These are phyloP conservation scores for Drosophila recens DNA, from an alignment of 2,888 invertebrate species.

Conservation along the genomic window DNA sequence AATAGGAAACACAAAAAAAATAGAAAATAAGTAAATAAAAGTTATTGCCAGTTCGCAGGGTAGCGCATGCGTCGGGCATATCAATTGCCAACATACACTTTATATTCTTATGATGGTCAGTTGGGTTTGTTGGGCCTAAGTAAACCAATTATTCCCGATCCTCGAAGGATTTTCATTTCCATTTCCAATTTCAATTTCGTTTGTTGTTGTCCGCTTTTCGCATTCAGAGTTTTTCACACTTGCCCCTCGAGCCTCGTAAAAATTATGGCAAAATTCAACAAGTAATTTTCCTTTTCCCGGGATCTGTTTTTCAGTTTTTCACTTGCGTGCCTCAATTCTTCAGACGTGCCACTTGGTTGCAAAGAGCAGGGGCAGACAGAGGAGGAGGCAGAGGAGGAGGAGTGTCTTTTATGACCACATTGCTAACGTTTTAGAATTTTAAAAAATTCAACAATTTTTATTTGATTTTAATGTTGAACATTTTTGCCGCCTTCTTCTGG, in stretches of 20 bases:
- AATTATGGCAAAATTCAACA: conserved; percentile 63
- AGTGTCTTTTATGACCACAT: conserved; percentile 58
- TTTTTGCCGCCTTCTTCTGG: conserved; percentile 71
- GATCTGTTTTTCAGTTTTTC: neutral
- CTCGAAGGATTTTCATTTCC: conserved; percentile 43
- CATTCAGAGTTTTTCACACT: conserved; percentile 68
- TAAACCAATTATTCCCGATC: conserved; percentile 15
- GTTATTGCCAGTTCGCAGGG: conserved; percentile 26
- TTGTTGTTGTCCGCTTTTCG: conserved; percentile 54
- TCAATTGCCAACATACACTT: conserved; percentile 15
- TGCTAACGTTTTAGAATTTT: conserved; percentile 65
- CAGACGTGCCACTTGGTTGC: conserved; percentile 47
- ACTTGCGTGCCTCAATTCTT: conserved; percentile 39
- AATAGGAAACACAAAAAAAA: conserved; percentile 8
- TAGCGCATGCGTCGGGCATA: conserved; percentile 54
- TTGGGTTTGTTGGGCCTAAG: conserved; percentile 13
- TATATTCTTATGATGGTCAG: conserved; percentile 32
- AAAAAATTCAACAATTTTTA: conserved; percentile 65
- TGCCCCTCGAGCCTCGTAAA: conserved; percentile 42
- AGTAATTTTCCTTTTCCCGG: conserved; percentile 42
- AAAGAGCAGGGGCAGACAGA: neutral
- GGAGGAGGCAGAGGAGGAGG: neutral
- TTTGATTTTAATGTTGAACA: conserved; percentile 75
- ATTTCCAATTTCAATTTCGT: conserved; percentile 32
- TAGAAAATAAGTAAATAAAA: conserved; percentile 28